Conservation (phyloP, 2,113 vertebrate genomes). For the Aspidoscelis tigris region DNA sequence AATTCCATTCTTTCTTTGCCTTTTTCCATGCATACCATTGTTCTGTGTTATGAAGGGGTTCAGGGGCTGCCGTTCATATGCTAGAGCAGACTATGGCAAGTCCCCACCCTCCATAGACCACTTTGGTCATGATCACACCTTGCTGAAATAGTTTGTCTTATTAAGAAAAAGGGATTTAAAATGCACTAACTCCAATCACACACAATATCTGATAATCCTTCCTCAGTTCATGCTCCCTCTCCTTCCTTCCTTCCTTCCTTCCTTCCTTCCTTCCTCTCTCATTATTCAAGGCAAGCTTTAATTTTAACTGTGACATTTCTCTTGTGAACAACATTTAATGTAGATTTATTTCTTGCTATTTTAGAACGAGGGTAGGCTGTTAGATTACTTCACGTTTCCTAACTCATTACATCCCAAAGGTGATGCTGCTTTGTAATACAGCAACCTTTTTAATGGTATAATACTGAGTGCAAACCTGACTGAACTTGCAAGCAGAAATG, state of each 20-base stretch:
- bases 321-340: slow-evolving; percentile 25
- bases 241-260: background rate
- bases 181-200: no score
- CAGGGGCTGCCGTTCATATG: background rate
- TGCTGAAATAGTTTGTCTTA: no score
- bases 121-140: no score
- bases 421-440: slow-evolving; percentile 29
- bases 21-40: no score
- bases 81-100: no score
- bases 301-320: slow-evolving; percentile 25
- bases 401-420: slow-evolving; percentile 41
- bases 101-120: no score
- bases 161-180: no score
- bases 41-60: background rate
- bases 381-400: slow-evolving; percentile 44
- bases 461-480: slow-evolving; percentile 33
- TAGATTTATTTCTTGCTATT: slow-evolving; percentile 22
- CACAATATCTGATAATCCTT: no score
- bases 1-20: background rate
- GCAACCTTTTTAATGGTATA: slow-evolving; percentile 33
- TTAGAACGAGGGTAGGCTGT: slow-evolving; percentile 24
- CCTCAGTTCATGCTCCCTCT: no score
- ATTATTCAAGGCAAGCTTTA: slow-evolving; percentile 9
- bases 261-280: background rate
- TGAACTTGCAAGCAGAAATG: slow-evolving; percentile 35